Conservation (phyloP, 2,888 invertebrate genomes). For the Scaptomyza polygonia region DNA sequence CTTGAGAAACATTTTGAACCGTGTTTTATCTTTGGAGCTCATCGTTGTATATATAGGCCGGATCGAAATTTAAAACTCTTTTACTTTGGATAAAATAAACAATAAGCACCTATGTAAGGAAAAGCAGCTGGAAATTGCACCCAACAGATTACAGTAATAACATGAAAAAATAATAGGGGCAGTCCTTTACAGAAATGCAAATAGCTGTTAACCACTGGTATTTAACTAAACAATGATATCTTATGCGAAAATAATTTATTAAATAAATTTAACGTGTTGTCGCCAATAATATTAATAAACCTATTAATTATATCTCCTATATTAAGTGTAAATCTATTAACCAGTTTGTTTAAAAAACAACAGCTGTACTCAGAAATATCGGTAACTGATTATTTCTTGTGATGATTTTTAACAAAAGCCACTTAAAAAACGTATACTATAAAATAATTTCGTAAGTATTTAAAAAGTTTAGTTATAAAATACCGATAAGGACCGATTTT, state of each 20-base stretch:
- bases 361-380: background rate
- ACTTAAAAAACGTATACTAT: background rate
- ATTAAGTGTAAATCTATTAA: background rate
- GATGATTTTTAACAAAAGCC: background rate
- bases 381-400: background rate
- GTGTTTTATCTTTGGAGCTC: conserved; percentile 82
- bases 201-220: background rate
- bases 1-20: conserved; percentile 68
- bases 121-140: conserved; percentile 17
- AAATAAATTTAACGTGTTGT: background rate
- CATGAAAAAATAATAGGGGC: conserved; percentile 6
- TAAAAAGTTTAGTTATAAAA: background rate
- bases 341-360: background rate
- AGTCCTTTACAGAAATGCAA: background rate
- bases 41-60: conserved; percentile 51
- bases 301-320: too few species aligned
- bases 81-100: conserved; percentile 25
- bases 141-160: conserved; percentile 20
- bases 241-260: background rate
- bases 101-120: conserved; percentile 16
- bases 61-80: conserved; percentile 6
- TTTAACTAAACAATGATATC: background rate
- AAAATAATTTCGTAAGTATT: background rate
- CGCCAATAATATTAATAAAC: background rate
- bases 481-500: background rate